These are phyloP conservation scores for Trichonephila clavata DNA, from an alignment of 1,140 invertebrate genomes.

Conservation along the genomic window DNA sequence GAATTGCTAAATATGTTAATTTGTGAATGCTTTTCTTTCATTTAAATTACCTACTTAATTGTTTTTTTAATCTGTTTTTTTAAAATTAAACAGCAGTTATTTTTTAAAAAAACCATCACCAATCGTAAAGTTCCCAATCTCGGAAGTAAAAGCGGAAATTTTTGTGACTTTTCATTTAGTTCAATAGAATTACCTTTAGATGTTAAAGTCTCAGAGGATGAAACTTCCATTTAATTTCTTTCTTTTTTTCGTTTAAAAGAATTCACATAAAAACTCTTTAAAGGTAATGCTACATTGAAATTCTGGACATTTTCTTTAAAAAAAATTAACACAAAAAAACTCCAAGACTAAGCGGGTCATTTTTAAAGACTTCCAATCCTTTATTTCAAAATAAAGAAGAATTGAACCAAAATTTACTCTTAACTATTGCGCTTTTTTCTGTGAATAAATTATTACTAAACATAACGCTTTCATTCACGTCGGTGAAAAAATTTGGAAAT, in stretches of 20 bases:
- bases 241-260: background rate
- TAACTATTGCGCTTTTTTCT: no score
- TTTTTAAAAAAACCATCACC: background rate
- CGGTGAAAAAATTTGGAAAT: no score
- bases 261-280: background rate
- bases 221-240: background rate
- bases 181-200: background rate
- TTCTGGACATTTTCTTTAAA: background rate
- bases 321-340: no score
- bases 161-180: background rate
- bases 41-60: no score
- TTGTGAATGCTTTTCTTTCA: no score
- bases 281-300: background rate
- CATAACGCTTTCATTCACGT: no score
- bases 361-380: no score
- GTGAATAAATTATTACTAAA: no score
- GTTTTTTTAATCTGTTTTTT: background rate
- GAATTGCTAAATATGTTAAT: no score
- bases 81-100: background rate
- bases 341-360: no score
- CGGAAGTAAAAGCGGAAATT: background rate
- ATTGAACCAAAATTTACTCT: no score
- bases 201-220: background rate
- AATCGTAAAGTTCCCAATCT: background rate
- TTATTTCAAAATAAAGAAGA: no score